These are phyloP conservation scores for Rhinophrynus dorsalis DNA, from an alignment of 2,797 vertebrate genomes.

Conservation along the genomic window DNA sequence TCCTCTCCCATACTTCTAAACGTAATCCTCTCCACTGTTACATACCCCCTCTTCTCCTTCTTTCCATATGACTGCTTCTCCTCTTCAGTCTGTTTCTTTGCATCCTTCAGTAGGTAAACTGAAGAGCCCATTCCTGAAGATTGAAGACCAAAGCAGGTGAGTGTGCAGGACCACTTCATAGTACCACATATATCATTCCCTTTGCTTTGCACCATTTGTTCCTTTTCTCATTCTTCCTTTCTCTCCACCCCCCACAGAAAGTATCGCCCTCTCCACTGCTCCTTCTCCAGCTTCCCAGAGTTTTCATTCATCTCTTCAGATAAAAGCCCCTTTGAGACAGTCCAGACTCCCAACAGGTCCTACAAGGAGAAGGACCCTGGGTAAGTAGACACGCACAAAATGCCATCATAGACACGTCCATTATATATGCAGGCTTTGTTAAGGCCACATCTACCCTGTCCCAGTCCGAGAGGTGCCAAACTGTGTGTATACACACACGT, in stretches of 20 bases:
- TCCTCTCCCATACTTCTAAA: too few relatives aligned
- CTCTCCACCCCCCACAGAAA: background rate
- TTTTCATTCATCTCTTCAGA: slow-evolving; percentile 10
- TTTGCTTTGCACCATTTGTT: background rate
- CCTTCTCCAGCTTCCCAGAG: slow-evolving; percentile 31
- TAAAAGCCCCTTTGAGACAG: slow-evolving; percentile 16
- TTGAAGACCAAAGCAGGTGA: slow-evolving; percentile 37
- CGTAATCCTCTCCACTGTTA: too few relatives aligned
- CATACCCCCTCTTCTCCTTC: background rate
- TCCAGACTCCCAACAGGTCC: background rate
- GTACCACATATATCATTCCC: background rate
- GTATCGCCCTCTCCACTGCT: slow-evolving; percentile 18
- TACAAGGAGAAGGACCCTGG: background rate
- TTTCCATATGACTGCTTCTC: background rate
- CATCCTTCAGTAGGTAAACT: slow-evolving; percentile 17
- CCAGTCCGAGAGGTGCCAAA: too few relatives aligned
- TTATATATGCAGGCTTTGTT: too few relatives aligned
- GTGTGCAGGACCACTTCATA: background rate
- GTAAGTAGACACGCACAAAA: slow-evolving; percentile 8
- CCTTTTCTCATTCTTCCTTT: background rate
- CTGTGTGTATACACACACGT: too few relatives aligned
- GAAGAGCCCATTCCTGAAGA: slow-evolving; percentile 31
- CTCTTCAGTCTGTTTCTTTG: background rate
- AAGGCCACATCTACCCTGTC: too few relatives aligned
- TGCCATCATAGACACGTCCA: too few relatives aligned